Conservation (phyloP, 2,797 vertebrate genomes). For the Acrossocheilus fasciatus region DNA sequence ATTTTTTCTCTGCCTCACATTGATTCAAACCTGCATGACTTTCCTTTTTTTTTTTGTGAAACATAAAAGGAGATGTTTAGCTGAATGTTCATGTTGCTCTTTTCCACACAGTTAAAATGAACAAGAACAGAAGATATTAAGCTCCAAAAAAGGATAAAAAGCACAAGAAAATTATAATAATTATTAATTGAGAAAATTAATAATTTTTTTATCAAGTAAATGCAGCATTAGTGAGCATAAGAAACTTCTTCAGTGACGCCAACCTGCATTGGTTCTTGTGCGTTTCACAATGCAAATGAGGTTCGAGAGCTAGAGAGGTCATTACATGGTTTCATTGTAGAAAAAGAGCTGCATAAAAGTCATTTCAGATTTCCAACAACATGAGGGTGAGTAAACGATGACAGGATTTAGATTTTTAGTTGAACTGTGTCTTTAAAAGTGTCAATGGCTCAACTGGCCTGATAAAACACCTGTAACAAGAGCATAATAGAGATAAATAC, state of each 20-base stretch:
- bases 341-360: neutral
- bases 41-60: neutral
- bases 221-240: neutral
- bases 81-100: neutral
- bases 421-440: conserved; percentile 49
- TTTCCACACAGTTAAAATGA: neutral
- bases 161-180: neutral
- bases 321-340: neutral
- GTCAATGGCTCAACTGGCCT: conserved; percentile 58
- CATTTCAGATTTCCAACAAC: neutral
- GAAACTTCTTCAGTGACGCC: neutral
- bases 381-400: neutral
- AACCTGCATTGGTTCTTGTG: neutral
- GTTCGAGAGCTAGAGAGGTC: neutral
- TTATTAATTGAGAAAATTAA: too few relatives aligned
- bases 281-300: too few relatives aligned
- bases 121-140: neutral
- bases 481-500: conserved; percentile 72
- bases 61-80: neutral
- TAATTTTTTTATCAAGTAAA: neutral
- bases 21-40: neutral
- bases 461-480: conserved; percentile 65
- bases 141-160: neutral
- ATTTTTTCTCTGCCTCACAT: neutral
- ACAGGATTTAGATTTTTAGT: neutral